Evolutionary conservation across 2,797 vertebrate genomes (phyloP).

Genomic region (Pantherophis vulpinus): DNA sequence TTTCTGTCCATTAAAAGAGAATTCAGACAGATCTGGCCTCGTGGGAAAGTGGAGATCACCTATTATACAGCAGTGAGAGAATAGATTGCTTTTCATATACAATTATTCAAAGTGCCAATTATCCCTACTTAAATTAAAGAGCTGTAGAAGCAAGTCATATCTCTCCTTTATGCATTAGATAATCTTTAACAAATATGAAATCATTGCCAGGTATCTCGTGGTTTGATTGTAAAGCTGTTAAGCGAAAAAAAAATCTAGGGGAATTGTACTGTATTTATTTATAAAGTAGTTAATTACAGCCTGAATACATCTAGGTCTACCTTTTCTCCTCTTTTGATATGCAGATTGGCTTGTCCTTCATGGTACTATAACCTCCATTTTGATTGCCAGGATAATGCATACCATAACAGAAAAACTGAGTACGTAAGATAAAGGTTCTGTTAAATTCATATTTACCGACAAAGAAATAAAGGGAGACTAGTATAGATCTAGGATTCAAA

Average conservation of each 20-base stretch:
- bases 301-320: not conserved
- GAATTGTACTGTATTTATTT: not conserved
- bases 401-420: not conserved
- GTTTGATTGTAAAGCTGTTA: not conserved
- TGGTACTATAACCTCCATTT: not conserved
- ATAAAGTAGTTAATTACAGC: not conserved
- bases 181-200: not conserved
- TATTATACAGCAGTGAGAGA: not conserved
- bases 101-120: not conserved
- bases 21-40: not conserved
- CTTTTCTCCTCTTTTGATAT: not conserved
- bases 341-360: not conserved
- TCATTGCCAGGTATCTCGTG: not conserved
- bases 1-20: conserved; percentile 20
- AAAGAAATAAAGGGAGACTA: too few species aligned
- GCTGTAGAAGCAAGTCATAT: not conserved
- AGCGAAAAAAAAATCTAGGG: not conserved
- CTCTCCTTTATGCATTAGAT: not conserved
- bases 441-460: too few species aligned
- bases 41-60: not conserved
- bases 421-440: not conserved
- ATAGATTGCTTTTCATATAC: not conserved
- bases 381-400: not conserved
- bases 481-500: too few species aligned
- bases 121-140: conserved; percentile 28